Percentiles rank a stretch among this genome's conserved stretches.
These are phyloP conservation scores for Andricus grossulariae DNA, from an alignment of 1,140 invertebrate genomes.

Conservation along the genomic window DNA sequence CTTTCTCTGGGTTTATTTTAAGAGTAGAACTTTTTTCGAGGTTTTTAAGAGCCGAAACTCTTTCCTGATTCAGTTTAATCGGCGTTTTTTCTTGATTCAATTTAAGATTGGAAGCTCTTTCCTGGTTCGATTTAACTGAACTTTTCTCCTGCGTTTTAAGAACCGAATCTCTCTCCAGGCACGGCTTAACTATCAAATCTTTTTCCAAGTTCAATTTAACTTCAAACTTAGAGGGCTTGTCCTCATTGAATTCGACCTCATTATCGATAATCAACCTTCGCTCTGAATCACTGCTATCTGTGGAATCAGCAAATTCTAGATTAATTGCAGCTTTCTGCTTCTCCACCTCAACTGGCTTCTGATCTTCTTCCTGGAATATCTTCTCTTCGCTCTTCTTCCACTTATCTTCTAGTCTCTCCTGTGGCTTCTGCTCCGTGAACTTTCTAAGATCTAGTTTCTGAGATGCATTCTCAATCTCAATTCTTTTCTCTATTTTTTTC, in stretches of 20 bases:
- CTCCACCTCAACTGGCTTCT: slow-evolving; percentile 46
- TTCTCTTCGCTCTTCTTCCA: slow-evolving; percentile 59
- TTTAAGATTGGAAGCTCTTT: slow-evolving; percentile 29
- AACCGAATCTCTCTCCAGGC: background rate
- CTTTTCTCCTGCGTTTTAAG: background rate
- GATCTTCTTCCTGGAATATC: slow-evolving; percentile 53
- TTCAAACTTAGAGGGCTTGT: slow-evolving; percentile 58
- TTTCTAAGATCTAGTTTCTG: slow-evolving; percentile 41
- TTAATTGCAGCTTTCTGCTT: slow-evolving; percentile 69
- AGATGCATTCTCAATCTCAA: slow-evolving; percentile 44
- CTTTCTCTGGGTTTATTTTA: slow-evolving; percentile 51
- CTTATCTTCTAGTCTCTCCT: slow-evolving; percentile 57
- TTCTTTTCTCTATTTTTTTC: background rate
- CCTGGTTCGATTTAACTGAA: background rate
- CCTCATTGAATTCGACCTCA: slow-evolving; percentile 63
- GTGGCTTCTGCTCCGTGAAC: slow-evolving; percentile 40
- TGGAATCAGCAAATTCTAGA: slow-evolving; percentile 75
- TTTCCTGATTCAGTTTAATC: background rate
- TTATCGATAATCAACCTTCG: slow-evolving; percentile 79
- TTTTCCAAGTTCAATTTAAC: slow-evolving; percentile 16
- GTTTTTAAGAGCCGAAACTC: background rate
- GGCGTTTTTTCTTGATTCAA: background rate
- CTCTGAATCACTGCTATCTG: slow-evolving; percentile 85
- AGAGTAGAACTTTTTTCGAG: background rate
- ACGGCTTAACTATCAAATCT: background rate